Percentiles rank a stretch among this genome's conserved stretches.
Evolutionary conservation across 2,888 invertebrate genomes (phyloP).

Genomic region (Eulithis prunata): DNA sequence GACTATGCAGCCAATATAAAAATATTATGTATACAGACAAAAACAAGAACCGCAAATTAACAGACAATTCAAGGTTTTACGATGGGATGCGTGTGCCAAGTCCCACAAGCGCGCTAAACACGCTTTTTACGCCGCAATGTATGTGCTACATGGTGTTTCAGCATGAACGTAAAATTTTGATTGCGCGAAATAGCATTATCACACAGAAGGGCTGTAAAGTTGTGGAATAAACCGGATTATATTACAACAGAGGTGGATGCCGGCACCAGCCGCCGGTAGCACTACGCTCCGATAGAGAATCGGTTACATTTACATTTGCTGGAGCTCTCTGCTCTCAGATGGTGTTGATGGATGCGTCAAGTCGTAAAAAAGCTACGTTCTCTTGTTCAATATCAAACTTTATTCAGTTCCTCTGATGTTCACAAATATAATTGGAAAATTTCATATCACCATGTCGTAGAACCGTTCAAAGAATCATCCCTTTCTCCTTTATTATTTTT

Average conservation of each 20-base stretch:
- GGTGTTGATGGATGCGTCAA: constrained; percentile 22
- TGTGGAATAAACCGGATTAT: constrained; percentile 15
- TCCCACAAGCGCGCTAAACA: constrained; percentile 19
- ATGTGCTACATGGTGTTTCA: constrained; percentile 29
- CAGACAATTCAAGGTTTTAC: constrained; percentile 33
- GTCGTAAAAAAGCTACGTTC: constrained; percentile 22
- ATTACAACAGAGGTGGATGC: background rate
- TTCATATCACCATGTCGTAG: no score
- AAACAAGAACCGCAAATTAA: constrained; percentile 19
- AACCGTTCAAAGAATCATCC: no score
- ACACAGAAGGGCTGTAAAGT: constrained; percentile 35
- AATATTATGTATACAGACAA: constrained; percentile 9
- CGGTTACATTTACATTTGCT: constrained; percentile 29
- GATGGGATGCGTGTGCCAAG: constrained; percentile 30
- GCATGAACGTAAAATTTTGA: constrained; percentile 36
- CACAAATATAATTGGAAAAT: background rate
- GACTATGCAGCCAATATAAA: constrained; percentile 6
- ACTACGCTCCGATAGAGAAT: no score
- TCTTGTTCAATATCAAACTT: constrained; percentile 15
- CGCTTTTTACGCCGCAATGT: constrained; percentile 27
- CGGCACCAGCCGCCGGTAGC: background rate
- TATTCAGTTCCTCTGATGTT: constrained; percentile 1
- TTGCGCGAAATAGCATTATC: constrained; percentile 39
- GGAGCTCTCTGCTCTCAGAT: constrained; percentile 12
- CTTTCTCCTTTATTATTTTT: no score